Evolutionary conservation across 2,888 invertebrate species (phyloP).

Genomic region (Netelia melanura): DNA sequence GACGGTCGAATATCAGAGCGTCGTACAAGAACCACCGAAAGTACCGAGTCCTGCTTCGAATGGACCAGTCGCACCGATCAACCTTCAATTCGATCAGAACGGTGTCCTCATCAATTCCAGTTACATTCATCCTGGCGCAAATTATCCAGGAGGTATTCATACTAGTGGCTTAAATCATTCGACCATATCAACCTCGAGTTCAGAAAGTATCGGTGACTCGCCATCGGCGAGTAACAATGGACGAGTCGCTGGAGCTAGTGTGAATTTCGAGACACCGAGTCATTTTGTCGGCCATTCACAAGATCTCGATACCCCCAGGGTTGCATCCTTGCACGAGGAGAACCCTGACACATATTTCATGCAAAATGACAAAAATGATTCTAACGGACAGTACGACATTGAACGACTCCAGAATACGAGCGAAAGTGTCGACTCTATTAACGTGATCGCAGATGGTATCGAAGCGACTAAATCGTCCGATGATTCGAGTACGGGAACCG

Average conservation of each 20-base stretch:
- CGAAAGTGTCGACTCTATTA: conserved; percentile 63
- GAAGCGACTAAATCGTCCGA: conserved; percentile 29
- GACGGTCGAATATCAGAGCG: conserved; percentile 78
- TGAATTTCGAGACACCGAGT: conserved; percentile 61
- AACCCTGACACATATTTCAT: conserved; percentile 67
- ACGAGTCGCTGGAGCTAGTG: background rate
- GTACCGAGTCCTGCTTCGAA: conserved; percentile 63
- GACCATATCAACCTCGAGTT: background rate
- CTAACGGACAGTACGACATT: conserved; percentile 62
- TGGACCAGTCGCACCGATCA: conserved; percentile 78
- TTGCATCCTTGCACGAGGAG: conserved; percentile 30
- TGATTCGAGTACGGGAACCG: background rate
- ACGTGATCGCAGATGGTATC: conserved; percentile 52
- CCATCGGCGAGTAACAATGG: background rate
- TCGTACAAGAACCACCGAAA: conserved; percentile 76
- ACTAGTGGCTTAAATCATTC: conserved; percentile 50
- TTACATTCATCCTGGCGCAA: conserved; percentile 73
- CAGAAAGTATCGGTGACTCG: conserved; percentile 23
- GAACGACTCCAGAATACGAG: conserved; percentile 53
- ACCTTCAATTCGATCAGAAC: conserved; percentile 83
- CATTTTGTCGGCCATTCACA: conserved; percentile 67
- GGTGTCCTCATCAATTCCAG: conserved; percentile 82
- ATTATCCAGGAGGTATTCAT: conserved; percentile 70
- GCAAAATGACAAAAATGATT: conserved; percentile 46
- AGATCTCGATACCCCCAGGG: conserved; percentile 50